Conservation (phyloP, 2,888 invertebrate genomes). For the Acrobasis suavella region DNA sequence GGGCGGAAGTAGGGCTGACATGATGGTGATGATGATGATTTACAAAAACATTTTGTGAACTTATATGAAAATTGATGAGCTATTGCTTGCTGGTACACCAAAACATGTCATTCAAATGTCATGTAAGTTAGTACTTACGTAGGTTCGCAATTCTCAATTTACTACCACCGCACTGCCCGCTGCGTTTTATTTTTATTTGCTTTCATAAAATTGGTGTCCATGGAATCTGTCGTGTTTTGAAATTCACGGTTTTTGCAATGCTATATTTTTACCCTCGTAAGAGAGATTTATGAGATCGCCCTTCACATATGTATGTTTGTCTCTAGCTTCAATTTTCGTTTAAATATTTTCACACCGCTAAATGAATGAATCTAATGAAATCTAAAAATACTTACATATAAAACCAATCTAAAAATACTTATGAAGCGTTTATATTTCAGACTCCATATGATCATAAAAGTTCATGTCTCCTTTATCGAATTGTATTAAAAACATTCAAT, state of each 20-base stretch:
- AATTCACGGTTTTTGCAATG: conserved; percentile 14
- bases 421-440: no score
- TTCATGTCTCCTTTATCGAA: no score
- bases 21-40: no score
- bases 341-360: neutral
- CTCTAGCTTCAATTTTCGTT: conserved; percentile 3
- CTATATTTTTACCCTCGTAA: conserved; percentile 20
- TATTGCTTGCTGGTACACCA: no score
- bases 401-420: no score
- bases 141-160: neutral
- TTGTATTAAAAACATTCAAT: no score
- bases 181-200: conserved; percentile 5
- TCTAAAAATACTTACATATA: no score
- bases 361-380: no score
- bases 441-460: no score
- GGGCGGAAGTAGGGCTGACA: no score
- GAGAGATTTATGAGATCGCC: conserved; percentile 16
- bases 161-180: neutral
- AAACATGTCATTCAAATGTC: neutral
- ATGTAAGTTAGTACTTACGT: neutral
- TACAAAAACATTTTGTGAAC: no score
- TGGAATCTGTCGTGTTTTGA: conserved; percentile 11
- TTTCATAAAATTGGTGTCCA: conserved; percentile 5
- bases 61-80: no score
- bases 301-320: conserved; percentile 14